Conservation (phyloP, 2,113 vertebrate genomes). For the Donacobius atricapilla region DNA sequence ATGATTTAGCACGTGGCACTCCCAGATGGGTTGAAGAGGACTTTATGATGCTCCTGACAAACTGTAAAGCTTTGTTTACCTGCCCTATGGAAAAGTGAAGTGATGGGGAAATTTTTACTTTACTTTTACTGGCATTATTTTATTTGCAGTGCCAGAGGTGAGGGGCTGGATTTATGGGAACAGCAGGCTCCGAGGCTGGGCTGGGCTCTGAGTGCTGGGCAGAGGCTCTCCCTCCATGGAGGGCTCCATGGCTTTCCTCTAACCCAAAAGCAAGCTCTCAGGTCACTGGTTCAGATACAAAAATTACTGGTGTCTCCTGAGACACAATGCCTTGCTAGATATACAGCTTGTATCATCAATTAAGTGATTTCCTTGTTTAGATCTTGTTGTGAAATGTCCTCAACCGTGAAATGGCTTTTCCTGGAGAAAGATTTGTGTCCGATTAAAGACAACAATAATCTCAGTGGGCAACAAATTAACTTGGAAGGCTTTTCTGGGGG, state of each 20-base stretch:
- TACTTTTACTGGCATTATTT: neutral
- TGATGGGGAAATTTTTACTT: neutral
- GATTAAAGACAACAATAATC: neutral
- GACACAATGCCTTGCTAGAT: neutral
- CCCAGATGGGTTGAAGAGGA: neutral
- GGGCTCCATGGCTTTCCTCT: neutral
- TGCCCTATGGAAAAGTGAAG: neutral
- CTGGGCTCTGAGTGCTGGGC: neutral
- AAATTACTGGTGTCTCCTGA: neutral
- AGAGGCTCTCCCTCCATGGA: neutral
- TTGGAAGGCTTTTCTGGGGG: neutral
- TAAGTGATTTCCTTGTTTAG: neutral
- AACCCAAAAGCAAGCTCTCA: accelerated
- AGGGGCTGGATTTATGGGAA: neutral
- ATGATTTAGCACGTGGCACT: neutral
- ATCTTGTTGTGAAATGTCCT: neutral
- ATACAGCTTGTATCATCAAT: neutral
- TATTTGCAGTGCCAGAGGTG: neutral
- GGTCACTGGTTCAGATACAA: neutral
- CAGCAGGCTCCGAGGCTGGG: neutral
- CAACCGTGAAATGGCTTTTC: neutral
- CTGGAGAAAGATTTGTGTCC: neutral
- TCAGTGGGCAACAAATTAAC: neutral
- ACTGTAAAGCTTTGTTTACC: slow-evolving; percentile 5
- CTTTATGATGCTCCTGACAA: slow-evolving; percentile 9